These are phyloP conservation scores for Oryctolagus cuniculus DNA, from an alignment of 2,113 vertebrate species.

Conservation along the genomic window DNA sequence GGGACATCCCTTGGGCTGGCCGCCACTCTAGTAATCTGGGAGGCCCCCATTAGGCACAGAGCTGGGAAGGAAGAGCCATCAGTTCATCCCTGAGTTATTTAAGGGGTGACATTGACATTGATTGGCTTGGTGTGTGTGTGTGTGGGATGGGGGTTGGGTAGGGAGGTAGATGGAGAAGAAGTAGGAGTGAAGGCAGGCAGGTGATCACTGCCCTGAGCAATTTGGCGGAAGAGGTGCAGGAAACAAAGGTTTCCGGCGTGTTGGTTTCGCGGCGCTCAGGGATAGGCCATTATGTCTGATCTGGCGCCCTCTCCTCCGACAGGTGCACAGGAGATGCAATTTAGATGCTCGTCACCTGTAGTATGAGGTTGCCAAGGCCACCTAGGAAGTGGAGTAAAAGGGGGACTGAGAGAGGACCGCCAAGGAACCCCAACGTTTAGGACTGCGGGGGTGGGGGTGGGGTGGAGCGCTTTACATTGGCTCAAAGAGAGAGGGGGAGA, in stretches of 20 bases:
- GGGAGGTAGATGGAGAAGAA: neutral
- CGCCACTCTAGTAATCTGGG: neutral
- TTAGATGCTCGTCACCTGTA: neutral
- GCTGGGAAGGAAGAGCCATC: neutral
- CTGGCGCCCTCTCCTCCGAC: too few relatives aligned
- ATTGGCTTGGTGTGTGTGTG: neutral
- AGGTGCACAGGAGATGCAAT: neutral
- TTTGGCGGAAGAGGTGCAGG: neutral
- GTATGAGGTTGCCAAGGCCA: neutral
- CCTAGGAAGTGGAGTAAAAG: neutral
- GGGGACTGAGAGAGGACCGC: neutral
- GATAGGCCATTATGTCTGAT: neutral
- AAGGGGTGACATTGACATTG: neutral
- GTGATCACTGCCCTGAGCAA: too few relatives aligned
- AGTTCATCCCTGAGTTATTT: neutral
- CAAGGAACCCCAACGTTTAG: neutral
- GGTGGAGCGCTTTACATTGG: too few relatives aligned
- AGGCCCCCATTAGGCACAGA: neutral
- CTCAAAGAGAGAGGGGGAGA: neutral
- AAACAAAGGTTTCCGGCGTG: neutral
- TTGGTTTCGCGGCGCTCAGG: neutral
- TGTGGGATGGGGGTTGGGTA: accelerated
- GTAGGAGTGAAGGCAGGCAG: neutral
- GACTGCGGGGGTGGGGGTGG: neutral
- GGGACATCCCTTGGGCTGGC: neutral